Percentiles rank a stretch among this genome's conserved stretches.
Evolutionary conservation across 2,888 invertebrate genomes (phyloP).

Genomic region (Dryomyza anilis): DNA sequence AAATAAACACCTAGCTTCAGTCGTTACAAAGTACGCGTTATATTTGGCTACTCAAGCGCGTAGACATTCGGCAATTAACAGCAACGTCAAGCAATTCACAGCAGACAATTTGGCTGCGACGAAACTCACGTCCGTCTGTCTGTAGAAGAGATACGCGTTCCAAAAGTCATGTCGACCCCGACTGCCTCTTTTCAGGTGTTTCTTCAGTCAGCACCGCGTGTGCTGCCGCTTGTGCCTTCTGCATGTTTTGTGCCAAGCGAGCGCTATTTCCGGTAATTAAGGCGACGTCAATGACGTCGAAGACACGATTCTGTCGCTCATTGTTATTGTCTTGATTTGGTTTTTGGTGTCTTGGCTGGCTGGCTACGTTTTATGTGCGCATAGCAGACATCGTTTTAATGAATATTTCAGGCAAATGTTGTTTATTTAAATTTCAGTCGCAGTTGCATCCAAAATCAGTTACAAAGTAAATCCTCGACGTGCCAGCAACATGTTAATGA

Average conservation of each 20-base stretch:
- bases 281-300: conserved; percentile 23
- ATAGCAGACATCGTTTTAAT: background rate
- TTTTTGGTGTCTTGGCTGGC: background rate
- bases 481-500: no score
- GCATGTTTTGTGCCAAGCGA: conserved; percentile 38
- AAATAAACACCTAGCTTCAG: conserved; percentile 6
- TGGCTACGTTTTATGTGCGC: background rate
- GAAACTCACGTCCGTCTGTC: background rate
- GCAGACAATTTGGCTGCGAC: conserved; percentile 3
- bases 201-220: background rate
- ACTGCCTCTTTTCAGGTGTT: background rate
- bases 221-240: background rate
- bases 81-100: background rate
- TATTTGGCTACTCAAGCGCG: background rate
- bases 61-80: background rate
- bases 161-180: background rate
- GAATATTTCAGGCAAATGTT: background rate
- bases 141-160: background rate
- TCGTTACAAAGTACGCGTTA: no score
- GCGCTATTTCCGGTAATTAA: conserved; percentile 52
- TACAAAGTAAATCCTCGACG: no score
- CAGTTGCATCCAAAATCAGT: no score
- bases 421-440: no score
- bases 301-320: no score
- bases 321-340: background rate